Conservation (phyloP, 2,888 invertebrate genomes). For the Agrotis ipsilon region DNA sequence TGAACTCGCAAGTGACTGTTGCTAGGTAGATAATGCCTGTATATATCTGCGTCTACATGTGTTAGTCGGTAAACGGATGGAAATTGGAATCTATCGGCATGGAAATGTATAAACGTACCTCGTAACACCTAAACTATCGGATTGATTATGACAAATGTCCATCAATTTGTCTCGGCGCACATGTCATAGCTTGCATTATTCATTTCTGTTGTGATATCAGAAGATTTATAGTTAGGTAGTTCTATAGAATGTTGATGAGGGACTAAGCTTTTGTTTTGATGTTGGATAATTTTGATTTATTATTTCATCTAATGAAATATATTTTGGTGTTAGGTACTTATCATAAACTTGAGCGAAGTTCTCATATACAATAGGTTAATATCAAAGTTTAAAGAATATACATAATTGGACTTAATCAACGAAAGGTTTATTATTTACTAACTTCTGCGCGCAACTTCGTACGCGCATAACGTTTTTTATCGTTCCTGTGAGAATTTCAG, state of each 20-base stretch:
- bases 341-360: neutral
- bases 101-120: conserved; percentile 12
- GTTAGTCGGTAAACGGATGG: neutral
- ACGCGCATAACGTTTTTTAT: no score
- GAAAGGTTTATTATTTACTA: neutral
- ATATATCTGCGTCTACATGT: neutral
- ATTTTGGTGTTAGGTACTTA: no score
- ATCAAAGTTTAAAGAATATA: neutral
- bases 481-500: no score
- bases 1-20: neutral
- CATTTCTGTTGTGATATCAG: neutral
- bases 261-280: neutral
- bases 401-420: neutral
- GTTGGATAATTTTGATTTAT: neutral
- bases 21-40: neutral
- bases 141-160: conserved; percentile 35
- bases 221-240: conserved; percentile 7
- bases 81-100: conserved; percentile 10
- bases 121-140: conserved; percentile 3
- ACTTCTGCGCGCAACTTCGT: no score
- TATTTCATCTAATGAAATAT: neutral
- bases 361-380: neutral
- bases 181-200: conserved; percentile 10
- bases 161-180: conserved; percentile 25
- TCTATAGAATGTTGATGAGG: neutral